phyloP scores from a whole-genome alignment of 1,140 invertebrate species.

The Dreissena polymorpha region DNA sequence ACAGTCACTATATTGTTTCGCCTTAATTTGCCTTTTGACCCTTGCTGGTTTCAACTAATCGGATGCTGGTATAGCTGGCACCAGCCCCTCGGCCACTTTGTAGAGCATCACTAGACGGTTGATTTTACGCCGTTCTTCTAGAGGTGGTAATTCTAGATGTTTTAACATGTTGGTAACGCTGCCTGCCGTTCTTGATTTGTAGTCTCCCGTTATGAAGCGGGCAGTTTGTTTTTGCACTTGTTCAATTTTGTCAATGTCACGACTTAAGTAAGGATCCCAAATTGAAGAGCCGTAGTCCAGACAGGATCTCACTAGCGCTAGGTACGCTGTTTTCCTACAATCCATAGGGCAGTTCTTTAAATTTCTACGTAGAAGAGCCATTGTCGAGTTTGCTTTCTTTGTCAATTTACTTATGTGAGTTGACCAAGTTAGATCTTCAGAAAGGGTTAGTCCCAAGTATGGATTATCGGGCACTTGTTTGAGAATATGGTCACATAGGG shows the following conservation, averaged over 20 bases:
- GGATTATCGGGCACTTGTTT: conserved; percentile 7
- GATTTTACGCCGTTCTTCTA: no score
- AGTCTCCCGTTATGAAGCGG: no score
- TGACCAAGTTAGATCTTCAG: conserved; percentile 1
- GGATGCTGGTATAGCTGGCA: not conserved
- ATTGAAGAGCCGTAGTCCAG: not conserved
- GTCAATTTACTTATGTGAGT: not conserved
- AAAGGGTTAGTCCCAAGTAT: not conserved
- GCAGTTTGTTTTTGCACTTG: not conserved
- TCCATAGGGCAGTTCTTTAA: no score
- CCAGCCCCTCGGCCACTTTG: not conserved
- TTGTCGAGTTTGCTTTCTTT: no score
- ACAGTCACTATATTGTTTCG: no score
- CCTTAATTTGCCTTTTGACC: not conserved
- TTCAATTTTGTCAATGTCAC: not conserved
- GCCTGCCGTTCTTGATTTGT: no score
- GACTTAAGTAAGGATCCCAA: not conserved
- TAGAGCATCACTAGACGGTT: no score
- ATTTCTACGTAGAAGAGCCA: no score
- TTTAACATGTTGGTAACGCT: no score
- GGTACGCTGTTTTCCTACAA: no score
- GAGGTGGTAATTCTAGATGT: no score
- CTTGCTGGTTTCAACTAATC: not conserved
- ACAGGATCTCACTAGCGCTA: no score
- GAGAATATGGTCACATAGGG: conserved; percentile 1